Percentiles rank a stretch among this genome's conserved stretches.
phyloP scores from a whole-genome alignment of 2,797 vertebrate genomes.

The Sebastes hubbsi region DNA sequence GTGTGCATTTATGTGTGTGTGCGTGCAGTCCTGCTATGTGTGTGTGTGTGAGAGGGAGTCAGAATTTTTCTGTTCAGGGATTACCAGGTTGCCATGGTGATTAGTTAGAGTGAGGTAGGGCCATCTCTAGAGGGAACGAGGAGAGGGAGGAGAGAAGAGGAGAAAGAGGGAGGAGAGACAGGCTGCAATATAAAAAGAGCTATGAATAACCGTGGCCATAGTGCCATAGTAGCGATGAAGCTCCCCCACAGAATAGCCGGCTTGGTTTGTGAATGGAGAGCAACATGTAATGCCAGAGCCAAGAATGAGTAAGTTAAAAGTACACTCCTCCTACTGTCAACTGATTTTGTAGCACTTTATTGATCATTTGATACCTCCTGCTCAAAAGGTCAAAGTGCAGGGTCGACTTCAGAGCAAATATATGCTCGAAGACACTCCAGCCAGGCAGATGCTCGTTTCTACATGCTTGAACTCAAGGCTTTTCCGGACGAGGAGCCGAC shows the following conservation, averaged over 20 bases:
- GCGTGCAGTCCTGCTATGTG: constrained; percentile 24
- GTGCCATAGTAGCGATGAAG: constrained; percentile 44
- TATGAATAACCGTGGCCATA: constrained; percentile 62
- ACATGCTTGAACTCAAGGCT: neutral
- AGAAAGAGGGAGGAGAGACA: constrained; percentile 57
- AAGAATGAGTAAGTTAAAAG: constrained; percentile 2
- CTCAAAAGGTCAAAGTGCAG: constrained; percentile 4
- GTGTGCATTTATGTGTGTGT: constrained; percentile 8
- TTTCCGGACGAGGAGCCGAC: constrained; percentile 8
- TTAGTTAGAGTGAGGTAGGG: constrained; percentile 78
- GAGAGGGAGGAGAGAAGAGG: constrained; percentile 49
- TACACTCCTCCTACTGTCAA: neutral
- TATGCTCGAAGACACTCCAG: neutral
- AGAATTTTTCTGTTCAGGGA: constrained; percentile 76
- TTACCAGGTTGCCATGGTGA: constrained; percentile 84
- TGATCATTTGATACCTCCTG: neutral
- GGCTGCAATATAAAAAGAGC: constrained; percentile 58
- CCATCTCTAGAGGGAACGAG: constrained; percentile 68
- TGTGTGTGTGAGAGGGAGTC: constrained; percentile 21
- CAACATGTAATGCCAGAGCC: constrained; percentile 18
- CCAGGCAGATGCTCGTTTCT: neutral
- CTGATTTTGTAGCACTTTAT: neutral
- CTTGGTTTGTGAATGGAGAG: constrained; percentile 55
- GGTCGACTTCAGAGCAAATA: neutral
- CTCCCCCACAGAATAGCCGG: constrained; percentile 35